Conservation (phyloP, 2,113 vertebrate genomes). For the Myrmophylax atrothorax region DNA sequence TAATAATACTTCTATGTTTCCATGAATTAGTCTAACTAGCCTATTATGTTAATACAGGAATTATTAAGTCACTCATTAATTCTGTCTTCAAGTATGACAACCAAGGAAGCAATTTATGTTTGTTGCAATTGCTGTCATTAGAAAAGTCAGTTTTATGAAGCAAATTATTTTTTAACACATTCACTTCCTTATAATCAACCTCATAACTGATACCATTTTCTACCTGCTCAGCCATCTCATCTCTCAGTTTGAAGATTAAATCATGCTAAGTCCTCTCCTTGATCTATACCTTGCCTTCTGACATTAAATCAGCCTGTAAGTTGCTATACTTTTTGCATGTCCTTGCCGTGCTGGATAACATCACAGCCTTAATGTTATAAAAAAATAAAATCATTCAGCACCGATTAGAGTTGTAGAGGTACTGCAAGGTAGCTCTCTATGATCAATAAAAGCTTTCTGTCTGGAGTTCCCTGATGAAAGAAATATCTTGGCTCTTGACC, state of each 20-base stretch:
- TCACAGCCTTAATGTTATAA: neutral
- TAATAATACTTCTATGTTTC: conserved; percentile 16
- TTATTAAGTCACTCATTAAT: conserved; percentile 56
- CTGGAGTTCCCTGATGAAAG: neutral
- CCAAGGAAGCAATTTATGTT: conserved; percentile 34
- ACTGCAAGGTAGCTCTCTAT: neutral
- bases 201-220: neutral
- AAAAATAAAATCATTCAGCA: neutral
- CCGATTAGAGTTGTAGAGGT: neutral
- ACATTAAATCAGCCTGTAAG: neutral
- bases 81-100: conserved; percentile 39
- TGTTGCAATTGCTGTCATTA: conserved; percentile 14
- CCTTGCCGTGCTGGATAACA: neutral
- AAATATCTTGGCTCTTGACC: conserved; percentile 21
- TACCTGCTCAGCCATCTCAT: neutral
- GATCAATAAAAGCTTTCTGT: conserved; percentile 24
- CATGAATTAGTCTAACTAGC: conserved; percentile 45
- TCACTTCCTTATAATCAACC: neutral
- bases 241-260: neutral
- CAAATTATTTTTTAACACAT: conserved; percentile 1
- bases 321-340: neutral
- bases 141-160: conserved; percentile 37
- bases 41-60: conserved; percentile 36
- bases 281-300: neutral
- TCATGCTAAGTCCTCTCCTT: neutral